phyloP scores from a whole-genome alignment of 2,113 vertebrate genomes.

The Apteryx mantelli region DNA sequence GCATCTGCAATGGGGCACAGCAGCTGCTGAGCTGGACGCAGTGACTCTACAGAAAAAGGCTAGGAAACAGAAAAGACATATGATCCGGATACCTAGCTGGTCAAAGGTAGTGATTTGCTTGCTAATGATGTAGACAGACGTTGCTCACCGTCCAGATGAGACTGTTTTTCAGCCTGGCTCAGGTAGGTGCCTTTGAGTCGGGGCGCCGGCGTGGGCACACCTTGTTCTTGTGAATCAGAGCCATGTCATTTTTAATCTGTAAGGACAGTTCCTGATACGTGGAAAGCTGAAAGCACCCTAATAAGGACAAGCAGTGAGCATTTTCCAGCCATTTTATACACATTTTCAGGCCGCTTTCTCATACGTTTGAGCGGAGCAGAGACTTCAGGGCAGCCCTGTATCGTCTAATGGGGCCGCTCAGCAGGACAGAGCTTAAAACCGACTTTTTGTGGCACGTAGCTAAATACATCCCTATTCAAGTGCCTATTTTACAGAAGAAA shows the following conservation, averaged over 20 bases:
- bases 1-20: rapidly evolving
- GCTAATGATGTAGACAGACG: rapidly evolving
- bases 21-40: neutral
- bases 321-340: neutral
- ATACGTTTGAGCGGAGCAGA: neutral
- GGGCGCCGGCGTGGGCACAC: neutral
- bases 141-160: neutral
- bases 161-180: neutral
- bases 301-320: neutral
- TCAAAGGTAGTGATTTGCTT: neutral
- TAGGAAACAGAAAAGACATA: neutral
- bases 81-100: neutral
- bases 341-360: neutral
- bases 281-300: neutral
- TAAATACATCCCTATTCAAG: too few relatives aligned
- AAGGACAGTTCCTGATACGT: neutral
- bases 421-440: neutral
- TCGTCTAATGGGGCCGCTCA: neutral
- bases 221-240: neutral
- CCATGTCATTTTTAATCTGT: neutral
- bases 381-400: neutral
- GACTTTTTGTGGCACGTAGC: neutral
- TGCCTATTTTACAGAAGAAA: neutral
- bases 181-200: neutral
- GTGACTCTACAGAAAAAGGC: neutral